Percentiles rank a stretch among this genome's conserved stretches.
Conservation (phyloP, 2,113 vertebrate genomes). For the Leptodactylus fuscus region DNA sequence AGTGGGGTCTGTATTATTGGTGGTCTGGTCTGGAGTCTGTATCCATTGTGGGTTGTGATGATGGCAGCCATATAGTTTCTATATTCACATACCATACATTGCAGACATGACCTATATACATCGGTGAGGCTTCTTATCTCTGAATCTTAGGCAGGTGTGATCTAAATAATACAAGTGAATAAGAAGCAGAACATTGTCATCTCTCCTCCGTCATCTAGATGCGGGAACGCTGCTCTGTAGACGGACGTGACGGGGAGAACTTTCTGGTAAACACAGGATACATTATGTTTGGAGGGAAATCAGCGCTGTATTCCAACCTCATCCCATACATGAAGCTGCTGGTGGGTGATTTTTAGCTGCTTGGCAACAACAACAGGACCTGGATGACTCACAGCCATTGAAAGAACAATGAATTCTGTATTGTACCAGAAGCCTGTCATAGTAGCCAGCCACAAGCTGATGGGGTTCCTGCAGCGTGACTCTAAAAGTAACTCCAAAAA, state of each 20-base stretch:
- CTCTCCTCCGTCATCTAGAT: too few relatives aligned
- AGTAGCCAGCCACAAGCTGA: background rate
- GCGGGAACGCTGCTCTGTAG: background rate
- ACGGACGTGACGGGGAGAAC: background rate
- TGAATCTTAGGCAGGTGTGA: too few relatives aligned
- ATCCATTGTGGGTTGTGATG: too few relatives aligned
- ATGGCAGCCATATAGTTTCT: too few relatives aligned
- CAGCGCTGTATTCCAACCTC: background rate
- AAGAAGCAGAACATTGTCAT: too few relatives aligned
- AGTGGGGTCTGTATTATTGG: too few relatives aligned
- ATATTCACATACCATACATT: too few relatives aligned
- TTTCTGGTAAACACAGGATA: background rate
- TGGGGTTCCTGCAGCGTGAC: background rate
- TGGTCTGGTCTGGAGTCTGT: background rate
- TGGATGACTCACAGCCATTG: slow-evolving; percentile 22
- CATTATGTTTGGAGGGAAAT: background rate
- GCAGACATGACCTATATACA: too few relatives aligned
- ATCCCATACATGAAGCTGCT: background rate
- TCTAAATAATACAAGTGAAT: too few relatives aligned
- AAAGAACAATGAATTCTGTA: slow-evolving; percentile 17
- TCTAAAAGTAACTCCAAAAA: too few relatives aligned
- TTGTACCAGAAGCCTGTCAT: slow-evolving; percentile 15
- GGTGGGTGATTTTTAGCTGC: slow-evolving; percentile 20
- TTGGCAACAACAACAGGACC: slow-evolving; percentile 27
- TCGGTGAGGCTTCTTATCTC: too few relatives aligned